phyloP scores from a whole-genome alignment of 2,113 vertebrate species.

The Onychostruthus taczanowskii region DNA sequence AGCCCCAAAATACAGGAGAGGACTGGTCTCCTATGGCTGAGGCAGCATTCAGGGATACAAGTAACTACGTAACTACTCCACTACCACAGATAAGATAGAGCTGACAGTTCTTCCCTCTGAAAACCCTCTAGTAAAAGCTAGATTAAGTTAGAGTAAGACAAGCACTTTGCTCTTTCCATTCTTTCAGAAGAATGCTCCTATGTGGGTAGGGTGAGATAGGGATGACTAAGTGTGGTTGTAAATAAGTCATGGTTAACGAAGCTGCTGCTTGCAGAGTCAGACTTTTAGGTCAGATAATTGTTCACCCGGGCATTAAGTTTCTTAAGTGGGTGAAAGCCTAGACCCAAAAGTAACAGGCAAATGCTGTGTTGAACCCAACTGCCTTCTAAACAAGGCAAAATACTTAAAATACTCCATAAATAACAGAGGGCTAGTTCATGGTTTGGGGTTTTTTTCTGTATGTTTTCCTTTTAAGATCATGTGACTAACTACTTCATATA shows the following conservation, averaged over 20 bases:
- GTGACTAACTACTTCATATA: background rate
- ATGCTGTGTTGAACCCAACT: background rate
- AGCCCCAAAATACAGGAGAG: background rate
- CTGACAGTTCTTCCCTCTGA: background rate
- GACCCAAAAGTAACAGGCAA: background rate
- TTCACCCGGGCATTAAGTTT: background rate
- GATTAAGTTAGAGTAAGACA: background rate
- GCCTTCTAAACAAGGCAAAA: background rate
- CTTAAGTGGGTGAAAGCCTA: background rate
- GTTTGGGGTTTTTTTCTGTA: background rate
- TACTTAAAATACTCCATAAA: background rate
- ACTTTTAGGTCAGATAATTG: background rate
- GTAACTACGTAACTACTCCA: background rate
- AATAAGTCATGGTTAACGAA: background rate
- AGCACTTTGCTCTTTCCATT: background rate
- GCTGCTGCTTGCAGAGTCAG: background rate
- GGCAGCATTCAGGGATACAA: background rate
- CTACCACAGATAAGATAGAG: background rate
- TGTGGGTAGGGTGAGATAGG: background rate
- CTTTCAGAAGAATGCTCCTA: background rate
- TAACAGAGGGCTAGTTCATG: background rate
- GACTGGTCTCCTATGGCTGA: background rate
- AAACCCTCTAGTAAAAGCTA: background rate
- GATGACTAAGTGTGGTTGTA: background rate
- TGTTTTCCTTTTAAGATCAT: background rate